Evolutionary conservation across 2,888 invertebrate species (phyloP), one percentile per base, ranked within the genome.

Genomic region (Sycophila texana): DNA sequence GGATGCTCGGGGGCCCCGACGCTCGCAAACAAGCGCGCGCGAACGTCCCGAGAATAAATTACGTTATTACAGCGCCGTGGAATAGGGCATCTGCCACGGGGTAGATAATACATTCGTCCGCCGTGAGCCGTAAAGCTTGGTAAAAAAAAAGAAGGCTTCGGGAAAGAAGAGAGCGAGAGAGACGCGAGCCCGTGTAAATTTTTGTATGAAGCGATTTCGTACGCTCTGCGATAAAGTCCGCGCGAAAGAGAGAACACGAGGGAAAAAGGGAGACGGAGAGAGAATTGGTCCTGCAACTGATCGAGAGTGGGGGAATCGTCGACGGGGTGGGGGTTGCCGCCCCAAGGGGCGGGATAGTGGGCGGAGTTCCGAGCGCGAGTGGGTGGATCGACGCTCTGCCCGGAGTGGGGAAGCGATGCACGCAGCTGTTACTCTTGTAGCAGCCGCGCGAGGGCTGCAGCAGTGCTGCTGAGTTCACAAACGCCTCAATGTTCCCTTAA

Each of bases 171-270:
- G 58, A 65, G 49, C 61, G 57, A 61, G 18, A 58, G 47, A 53
- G 66, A 76, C 60, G 77, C 81, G 78, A 79, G 82, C n/a, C 49
- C 82, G 83, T 78, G 86, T 86, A 86, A 85, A 88, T 88, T 89
- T 87, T 87, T 84, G 84, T 88, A 87, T 86, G 86, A 89, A 88
- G 87, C 86, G 84, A 89, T 89, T 89, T 86, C 83, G 86, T 83
- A 86, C 84, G 85, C 83, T 80, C 70, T 79, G 76, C 83, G 84
- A 86, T 86, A 86, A 86, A 86, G 86, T 85, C 84, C 84, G 81
- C 79, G 83, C 82, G 84, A 73, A 65, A 30, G 30, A 71, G 20
- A 58, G 58, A 71, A 58, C 57, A 4, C 16, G 51, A 16, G 60
- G n/a, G 60, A n/a, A 47, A 14, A 20, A 70, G 57, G 39, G 16